Base-by-base conservation (phyloP, 1,140 invertebrate genomes). In the Eriosoma lanigerum region DNA sequence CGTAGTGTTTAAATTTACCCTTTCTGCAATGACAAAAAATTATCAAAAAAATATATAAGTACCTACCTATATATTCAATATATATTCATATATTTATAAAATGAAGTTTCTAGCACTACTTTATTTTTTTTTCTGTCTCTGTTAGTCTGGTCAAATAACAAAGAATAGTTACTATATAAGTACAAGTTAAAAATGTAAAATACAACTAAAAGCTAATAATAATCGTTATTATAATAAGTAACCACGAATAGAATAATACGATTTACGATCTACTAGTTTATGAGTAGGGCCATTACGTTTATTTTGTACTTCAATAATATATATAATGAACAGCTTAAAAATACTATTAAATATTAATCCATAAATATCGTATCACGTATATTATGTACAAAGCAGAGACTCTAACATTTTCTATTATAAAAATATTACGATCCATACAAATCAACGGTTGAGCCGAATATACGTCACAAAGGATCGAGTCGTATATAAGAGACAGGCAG, bases 81-180 rank as follows among this genome's bases (percentile, higher is more conserved):
- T n/a, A n/a, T n/a, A n/a, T n/a, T n/a, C n/a, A n/a, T n/a, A n/a
- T n/a, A n/a, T n/a, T n/a, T n/a, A n/a, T n/a, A n/a, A n/a, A n/a
- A n/a, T n/a, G n/a, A n/a, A n/a, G n/a, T n/a, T n/a, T n/a, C n/a
- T n/a, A n/a, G n/a, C n/a, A n/a, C n/a, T n/a, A n/a, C n/a, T n/a
- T n/a, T n/a, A n/a, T n/a, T n/a, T n/a, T n/a, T n/a, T n/a, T n/a
- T n/a, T n/a, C n/a, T n/a, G n/a, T n/a, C n/a, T n/a, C n/a, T n/a
- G n/a, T n/a, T n/a, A n/a, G n/a, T n/a, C n/a, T n/a, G n/a, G n/a
- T n/a, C n/a, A n/a, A n/a, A n/a, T n/a, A n/a, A n/a, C n/a, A n/a
- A n/a, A n/a, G n/a, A n/a, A 52, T 38, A 70, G 66, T 52, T 56
- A 75, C 9, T 48, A 78, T 46, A 76, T 78, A 26, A 62, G 38